phyloP scores from a whole-genome alignment of 1,140 invertebrate genomes.

The Fopius arisanus region DNA sequence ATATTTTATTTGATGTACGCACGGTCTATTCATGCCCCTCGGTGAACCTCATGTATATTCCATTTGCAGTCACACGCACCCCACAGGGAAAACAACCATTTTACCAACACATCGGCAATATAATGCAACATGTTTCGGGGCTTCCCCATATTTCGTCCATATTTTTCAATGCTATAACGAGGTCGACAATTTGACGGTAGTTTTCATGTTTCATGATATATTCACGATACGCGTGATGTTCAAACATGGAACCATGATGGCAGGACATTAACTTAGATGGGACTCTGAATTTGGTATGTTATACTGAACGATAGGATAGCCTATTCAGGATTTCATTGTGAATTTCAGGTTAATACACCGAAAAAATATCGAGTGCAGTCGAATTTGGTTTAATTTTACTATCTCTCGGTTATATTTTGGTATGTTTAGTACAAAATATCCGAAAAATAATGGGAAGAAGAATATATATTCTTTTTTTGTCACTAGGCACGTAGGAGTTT shows the following conservation, averaged over 20 bases:
- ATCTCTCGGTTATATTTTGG: no score
- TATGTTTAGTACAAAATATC: no score
- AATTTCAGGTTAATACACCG: neutral
- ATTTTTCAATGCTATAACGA: neutral
- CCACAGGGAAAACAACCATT: conserved; percentile 48
- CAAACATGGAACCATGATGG: neutral
- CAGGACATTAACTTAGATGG: neutral
- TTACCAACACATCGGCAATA: neutral
- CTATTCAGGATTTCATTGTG: no score
- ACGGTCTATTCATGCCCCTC: conserved; percentile 23
- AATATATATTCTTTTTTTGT: no score
- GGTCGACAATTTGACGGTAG: neutral
- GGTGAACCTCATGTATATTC: conserved; percentile 54
- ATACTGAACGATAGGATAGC: neutral
- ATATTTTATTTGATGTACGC: neutral
- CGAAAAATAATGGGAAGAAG: no score
- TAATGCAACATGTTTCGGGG: neutral
- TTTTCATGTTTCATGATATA: neutral
- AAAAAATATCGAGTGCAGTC: no score
- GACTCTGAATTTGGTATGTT: neutral
- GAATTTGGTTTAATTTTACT: no score
- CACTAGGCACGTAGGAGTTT: no score
- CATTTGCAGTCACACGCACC: conserved; percentile 47
- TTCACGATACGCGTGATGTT: neutral
- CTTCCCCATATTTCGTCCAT: neutral